Percentiles rank a stretch among this genome's conserved stretches.
phyloP scores from a whole-genome alignment of 2,113 vertebrate genomes.

The Pardalotus punctatus region DNA sequence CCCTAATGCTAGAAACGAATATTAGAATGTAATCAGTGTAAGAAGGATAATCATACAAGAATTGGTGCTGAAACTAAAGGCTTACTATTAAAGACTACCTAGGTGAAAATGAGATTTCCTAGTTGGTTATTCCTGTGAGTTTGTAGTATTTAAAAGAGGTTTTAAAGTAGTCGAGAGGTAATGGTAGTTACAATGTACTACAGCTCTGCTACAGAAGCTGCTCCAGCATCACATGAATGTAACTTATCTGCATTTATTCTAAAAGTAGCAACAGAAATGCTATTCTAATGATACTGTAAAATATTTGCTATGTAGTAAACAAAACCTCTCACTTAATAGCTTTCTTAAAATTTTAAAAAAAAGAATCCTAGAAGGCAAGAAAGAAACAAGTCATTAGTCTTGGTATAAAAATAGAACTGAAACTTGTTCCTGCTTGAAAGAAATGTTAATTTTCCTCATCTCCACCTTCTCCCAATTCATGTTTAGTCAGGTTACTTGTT shows the following conservation, averaged over 20 bases:
- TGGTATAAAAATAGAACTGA: background rate
- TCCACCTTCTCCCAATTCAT: accelerated
- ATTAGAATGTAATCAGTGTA: background rate
- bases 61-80: background rate
- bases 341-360: background rate
- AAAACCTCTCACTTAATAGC: background rate
- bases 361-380: background rate
- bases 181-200: background rate
- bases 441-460: background rate
- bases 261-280: background rate
- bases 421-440: background rate
- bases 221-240: background rate
- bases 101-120: background rate
- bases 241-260: background rate
- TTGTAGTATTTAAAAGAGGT: background rate
- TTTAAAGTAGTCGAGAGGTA: background rate
- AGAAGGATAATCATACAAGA: background rate
- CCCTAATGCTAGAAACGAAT: background rate
- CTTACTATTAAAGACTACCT: background rate
- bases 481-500: background rate
- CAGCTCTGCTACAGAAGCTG: background rate
- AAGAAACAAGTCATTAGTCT: background rate
- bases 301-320: background rate
- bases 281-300: background rate
- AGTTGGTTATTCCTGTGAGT: background rate